Conservation (phyloP, 2,113 vertebrate species). For the Saguinus midas region DNA sequence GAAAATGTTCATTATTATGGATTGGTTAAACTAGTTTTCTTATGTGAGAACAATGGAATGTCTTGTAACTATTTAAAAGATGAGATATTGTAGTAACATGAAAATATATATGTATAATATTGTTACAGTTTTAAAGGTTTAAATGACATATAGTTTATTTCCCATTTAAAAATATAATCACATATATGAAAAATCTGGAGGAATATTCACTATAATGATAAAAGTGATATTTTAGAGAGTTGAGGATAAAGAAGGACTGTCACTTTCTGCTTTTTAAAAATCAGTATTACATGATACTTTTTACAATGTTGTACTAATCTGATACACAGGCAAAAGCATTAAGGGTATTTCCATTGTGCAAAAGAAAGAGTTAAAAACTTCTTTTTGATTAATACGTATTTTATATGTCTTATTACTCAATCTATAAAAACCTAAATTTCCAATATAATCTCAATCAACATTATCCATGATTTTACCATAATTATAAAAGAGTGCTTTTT, state of each 20-base stretch:
- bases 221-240: neutral
- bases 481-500: neutral
- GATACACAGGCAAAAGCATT: neutral
- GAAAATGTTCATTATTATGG: neutral
- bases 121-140: neutral
- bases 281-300: neutral
- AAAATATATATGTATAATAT: neutral
- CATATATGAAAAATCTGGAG: neutral
- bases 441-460: neutral
- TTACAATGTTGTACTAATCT: neutral
- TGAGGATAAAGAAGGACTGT: neutral
- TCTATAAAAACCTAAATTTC: constrained; percentile 1
- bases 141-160: neutral
- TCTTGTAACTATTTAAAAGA: neutral
- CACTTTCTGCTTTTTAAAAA: neutral
- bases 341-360: neutral
- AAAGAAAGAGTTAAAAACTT: neutral
- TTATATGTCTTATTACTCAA: neutral
- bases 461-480: neutral
- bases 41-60: neutral
- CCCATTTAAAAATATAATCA: neutral
- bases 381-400: neutral
- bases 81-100: neutral
- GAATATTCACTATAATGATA: neutral
- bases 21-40: neutral